Base-by-base conservation (phyloP, 2,797 vertebrate genomes). In the Denticeps clupeoides region DNA sequence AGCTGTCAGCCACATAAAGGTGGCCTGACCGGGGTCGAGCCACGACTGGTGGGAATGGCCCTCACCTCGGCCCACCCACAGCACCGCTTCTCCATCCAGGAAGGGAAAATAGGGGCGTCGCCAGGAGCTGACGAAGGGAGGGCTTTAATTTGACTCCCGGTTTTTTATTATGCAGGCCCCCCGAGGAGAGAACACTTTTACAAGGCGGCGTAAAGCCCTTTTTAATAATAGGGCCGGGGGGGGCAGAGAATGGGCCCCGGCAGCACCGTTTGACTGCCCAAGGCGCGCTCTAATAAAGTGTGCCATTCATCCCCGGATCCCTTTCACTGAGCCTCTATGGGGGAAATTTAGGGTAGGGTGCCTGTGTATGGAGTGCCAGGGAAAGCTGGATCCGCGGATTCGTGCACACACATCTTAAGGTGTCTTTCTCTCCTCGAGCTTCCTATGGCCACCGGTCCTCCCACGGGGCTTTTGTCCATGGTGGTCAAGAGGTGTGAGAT, bases 1-100 rank as follows among this genome's bases (percentile, higher is more conserved):
- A 91, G 87, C 87, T 90, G 87, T 91, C 89, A 89, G 77, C 42
- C 70, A 78, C 69, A 86, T 83, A 86, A 87, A 86, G 75, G 85
- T 82, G 70, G 76, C 65, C 78, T 72, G 79, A 82, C 79, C 71
- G 78, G 81, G 86, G 87, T 89, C 83, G 65, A 75, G 73, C 82
- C 81, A 78, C 79, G 78, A 83, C 79, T 72, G 85, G 82, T 90
- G 88, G 88, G 88, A 91, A 89, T 85, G 83, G 72, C 80, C 78
- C 69, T 80, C 78, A 59, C 53, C 71, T 65, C 72, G 65, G 85
- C 85, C 89, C 91, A 94, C 90, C 90, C 89, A 90, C 85, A 78
- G 69, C 77, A 78, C 75, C 35, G 35, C 35, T 38, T 38, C 59
- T 63, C 68, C 61, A 69, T 38, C 27, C 47, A 13, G 56, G 1